Base-by-base conservation (phyloP, 2,113 vertebrate genomes). In the Rissa tridactyla region DNA sequence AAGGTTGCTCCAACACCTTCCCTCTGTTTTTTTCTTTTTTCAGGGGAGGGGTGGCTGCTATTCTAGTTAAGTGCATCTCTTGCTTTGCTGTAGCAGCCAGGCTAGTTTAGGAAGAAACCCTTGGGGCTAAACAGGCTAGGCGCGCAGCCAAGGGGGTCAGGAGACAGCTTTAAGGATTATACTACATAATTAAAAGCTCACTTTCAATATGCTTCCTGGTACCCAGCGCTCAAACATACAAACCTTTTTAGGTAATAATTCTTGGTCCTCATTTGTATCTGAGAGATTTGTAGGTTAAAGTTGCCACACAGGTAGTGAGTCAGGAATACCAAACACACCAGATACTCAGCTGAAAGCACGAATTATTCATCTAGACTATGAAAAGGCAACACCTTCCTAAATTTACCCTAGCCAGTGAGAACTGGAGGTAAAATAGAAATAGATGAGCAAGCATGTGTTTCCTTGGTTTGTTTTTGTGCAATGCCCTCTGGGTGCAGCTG, bases 1-100 rank as follows among this genome's bases (percentile, higher is more conserved):
- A 87, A 90, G 95, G 92, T 94, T 97, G 96, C 96, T 95, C 94
- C 78, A 68, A 92, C 96, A 97, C 94, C 96, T 97, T 98, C 95
- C 97, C 96, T 90, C 96, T 88, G 84, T 23, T 82, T 98, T 98
- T 96, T 49, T 49, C 92, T 97, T 76, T 96, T 92, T 90, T 95
- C 65, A 20, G 88, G 92, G 93, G 94, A 95, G 94, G 86, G 86
- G 91, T 94, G 86, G 64, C 26, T 70, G 96, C 88, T 82, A 19
- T 70, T 86, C 36, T 13, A 70, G 66, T 60, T 85, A 78, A 87
- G 60, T 21, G 80, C 76, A 34, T 77, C 87, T 88, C 83, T 66
- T 82, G 88, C 85, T 93, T 75, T 85, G 71, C 82, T 34, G 11
- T 34, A 51, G 75, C 72, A 80, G 94, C 80, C 87, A 61, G 77